Conservation (phyloP, 1,140 invertebrate genomes). For the Aleiodes sp. region DNA sequence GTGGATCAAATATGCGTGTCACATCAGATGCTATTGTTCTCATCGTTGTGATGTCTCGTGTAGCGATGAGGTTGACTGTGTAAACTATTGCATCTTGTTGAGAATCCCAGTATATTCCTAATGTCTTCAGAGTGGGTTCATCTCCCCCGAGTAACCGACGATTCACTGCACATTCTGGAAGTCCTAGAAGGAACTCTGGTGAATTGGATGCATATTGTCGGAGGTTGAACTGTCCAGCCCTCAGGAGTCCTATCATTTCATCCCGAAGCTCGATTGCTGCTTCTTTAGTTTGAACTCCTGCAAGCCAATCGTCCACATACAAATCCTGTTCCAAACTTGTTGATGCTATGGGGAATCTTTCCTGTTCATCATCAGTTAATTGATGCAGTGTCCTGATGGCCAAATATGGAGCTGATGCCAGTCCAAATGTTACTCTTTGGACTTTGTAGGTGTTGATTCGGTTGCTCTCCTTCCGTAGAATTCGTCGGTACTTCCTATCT, state of each 20-base stretch:
- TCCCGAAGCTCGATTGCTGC: background rate
- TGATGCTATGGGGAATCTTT: background rate
- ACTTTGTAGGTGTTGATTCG: background rate
- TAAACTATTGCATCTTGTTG: background rate
- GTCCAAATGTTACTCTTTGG: slow-evolving; percentile 11
- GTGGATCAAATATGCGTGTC: no score
- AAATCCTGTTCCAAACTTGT: background rate
- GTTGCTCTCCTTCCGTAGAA: slow-evolving; percentile 24
- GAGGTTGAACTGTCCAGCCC: background rate
- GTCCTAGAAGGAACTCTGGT: background rate
- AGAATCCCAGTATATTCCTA: slow-evolving; percentile 17
- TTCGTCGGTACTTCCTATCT: slow-evolving; percentile 48
- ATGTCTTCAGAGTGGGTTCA: slow-evolving; percentile 14
- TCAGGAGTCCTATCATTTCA: background rate
- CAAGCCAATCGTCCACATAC: slow-evolving; percentile 12
- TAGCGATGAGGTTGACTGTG: background rate
- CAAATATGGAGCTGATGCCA: background rate
- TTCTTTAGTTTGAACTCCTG: background rate
- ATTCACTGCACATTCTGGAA: background rate
- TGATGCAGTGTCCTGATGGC: slow-evolving; percentile 15
- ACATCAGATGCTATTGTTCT: no score
- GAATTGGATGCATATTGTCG: slow-evolving; percentile 12
- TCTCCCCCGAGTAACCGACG: background rate
- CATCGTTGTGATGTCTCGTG: no score
- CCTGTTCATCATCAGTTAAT: slow-evolving; percentile 18